phyloP scores from a whole-genome alignment of 2,888 invertebrate genomes.

The Molorchus minor region DNA sequence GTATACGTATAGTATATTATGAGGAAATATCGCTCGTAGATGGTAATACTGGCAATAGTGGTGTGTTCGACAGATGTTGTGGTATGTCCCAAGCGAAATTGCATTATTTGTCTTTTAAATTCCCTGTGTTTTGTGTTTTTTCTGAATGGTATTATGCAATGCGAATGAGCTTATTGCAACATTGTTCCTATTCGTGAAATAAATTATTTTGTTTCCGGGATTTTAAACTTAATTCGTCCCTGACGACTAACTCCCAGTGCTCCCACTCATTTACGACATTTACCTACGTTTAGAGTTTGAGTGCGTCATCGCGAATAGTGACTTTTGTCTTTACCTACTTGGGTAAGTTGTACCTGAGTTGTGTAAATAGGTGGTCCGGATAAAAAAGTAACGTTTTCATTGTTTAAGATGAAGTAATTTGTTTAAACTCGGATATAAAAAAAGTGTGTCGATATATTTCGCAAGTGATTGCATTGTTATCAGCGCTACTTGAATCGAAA shows the following conservation, averaged over 20 bases:
- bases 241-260: not conserved
- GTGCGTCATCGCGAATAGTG: conserved; percentile 22
- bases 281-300: too few relatives aligned
- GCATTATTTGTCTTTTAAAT: too few relatives aligned
- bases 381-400: conserved; percentile 2
- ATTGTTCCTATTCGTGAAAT: too few relatives aligned
- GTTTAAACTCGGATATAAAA: conserved; percentile 1
- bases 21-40: too few relatives aligned
- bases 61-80: too few relatives aligned
- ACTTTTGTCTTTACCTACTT: conserved; percentile 20
- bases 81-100: too few relatives aligned
- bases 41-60: too few relatives aligned
- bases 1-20: too few relatives aligned
- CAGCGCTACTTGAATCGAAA: not conserved
- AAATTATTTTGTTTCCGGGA: too few relatives aligned
- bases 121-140: too few relatives aligned
- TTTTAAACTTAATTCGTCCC: conserved; percentile 4
- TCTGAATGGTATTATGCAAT: too few relatives aligned
- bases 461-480: conserved; percentile 1
- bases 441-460: not conserved
- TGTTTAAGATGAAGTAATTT: conserved; percentile 5
- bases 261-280: conserved; percentile 20
- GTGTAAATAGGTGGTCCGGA: conserved; percentile 16
- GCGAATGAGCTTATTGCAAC: too few relatives aligned
- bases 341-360: conserved; percentile 20